phyloP scores from a whole-genome alignment of 2,113 vertebrate species.

The Rhea pennata region DNA sequence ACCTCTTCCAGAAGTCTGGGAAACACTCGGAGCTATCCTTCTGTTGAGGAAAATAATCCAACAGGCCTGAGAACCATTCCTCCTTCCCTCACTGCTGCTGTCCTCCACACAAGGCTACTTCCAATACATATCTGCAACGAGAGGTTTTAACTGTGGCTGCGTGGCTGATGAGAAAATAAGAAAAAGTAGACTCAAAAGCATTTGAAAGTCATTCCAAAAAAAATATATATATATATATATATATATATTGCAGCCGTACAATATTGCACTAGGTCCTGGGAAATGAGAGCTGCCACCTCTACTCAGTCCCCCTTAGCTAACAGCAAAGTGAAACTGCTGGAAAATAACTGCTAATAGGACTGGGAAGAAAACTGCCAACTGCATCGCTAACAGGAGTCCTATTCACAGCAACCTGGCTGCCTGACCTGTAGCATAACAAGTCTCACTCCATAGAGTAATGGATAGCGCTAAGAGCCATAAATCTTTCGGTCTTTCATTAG shows the following conservation, averaged over 20 bases:
- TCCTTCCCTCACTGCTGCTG: background rate
- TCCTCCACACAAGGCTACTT: background rate
- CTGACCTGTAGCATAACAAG: background rate
- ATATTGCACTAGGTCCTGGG: background rate
- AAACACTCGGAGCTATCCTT: background rate
- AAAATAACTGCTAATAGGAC: conserved; percentile 5
- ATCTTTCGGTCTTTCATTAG: background rate
- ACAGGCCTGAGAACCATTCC: background rate
- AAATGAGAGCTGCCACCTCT: conserved; percentile 18
- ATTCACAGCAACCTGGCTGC: background rate
- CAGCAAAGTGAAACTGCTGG: background rate
- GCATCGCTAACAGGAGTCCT: background rate
- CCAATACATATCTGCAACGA: background rate
- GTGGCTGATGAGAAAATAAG: background rate
- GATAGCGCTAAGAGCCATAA: background rate
- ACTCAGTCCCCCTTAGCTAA: background rate
- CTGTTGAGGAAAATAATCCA: background rate
- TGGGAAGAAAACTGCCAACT: background rate
- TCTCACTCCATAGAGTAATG: background rate
- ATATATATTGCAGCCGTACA: background rate
- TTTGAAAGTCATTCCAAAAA: background rate
- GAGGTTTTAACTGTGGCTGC: background rate
- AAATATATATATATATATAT: background rate
- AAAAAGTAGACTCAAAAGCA: background rate
- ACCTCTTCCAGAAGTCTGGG: background rate